Conservation (phyloP, 2,113 vertebrate genomes). For the Reinhardtius hippoglossoides region DNA sequence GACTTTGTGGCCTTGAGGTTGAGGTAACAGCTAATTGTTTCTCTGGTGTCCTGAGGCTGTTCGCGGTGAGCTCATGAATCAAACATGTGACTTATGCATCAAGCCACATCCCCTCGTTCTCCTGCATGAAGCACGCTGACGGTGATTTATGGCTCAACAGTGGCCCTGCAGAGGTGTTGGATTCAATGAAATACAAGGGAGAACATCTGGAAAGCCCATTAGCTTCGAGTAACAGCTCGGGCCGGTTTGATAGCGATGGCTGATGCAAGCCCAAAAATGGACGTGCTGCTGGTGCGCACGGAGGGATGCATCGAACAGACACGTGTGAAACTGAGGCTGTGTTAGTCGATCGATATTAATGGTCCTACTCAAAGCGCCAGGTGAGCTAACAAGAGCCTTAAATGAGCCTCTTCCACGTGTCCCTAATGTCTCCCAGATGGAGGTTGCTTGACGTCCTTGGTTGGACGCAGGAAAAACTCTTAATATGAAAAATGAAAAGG, state of each 20-base stretch:
- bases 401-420: slow-evolving; percentile 73
- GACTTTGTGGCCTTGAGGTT: slow-evolving; percentile 71
- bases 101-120: slow-evolving; percentile 64
- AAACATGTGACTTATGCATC: slow-evolving; percentile 75
- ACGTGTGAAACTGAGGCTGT: slow-evolving; percentile 43
- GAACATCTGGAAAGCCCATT: slow-evolving; percentile 81
- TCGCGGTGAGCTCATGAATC: slow-evolving; percentile 77
- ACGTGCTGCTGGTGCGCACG: slow-evolving; percentile 28
- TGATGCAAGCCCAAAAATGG: slow-evolving; percentile 52
- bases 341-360: slow-evolving; percentile 73
- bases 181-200: slow-evolving; percentile 74
- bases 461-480: slow-evolving; percentile 45
- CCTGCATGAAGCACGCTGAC: slow-evolving; percentile 52
- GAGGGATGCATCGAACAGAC: slow-evolving; percentile 48
- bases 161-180: slow-evolving; percentile 81
- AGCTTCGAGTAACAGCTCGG: slow-evolving; percentile 63
- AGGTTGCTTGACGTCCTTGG: slow-evolving; percentile 64
- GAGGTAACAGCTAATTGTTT: slow-evolving; percentile 82
- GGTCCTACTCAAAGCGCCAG: slow-evolving; percentile 72
- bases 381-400: slow-evolving; percentile 75
- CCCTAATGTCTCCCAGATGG: slow-evolving; percentile 79
- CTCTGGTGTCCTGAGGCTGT: slow-evolving; percentile 65
- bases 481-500: slow-evolving; percentile 72
- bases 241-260: slow-evolving; percentile 70
- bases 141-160: slow-evolving; percentile 81